Conservation (phyloP, 2,797 vertebrate species). For the Myripristis murdjan region DNA sequence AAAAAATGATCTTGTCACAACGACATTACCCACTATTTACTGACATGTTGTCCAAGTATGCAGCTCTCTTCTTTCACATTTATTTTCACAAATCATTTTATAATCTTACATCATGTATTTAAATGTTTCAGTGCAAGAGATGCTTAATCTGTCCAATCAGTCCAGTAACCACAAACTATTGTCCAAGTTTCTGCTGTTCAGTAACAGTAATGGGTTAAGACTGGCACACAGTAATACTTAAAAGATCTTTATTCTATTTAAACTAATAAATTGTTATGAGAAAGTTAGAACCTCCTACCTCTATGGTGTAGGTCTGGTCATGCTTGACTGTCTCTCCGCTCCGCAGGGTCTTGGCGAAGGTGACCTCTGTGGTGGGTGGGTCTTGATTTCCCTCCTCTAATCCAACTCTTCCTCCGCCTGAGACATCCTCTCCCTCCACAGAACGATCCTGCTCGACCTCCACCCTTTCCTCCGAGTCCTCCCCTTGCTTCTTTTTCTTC, state of each 20-base stretch:
- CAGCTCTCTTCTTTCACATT: no score
- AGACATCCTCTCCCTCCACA: constrained; percentile 76
- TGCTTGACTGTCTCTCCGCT: constrained; percentile 88
- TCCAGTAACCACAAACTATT: no score
- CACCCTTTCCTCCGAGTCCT: constrained; percentile 78
- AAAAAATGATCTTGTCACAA: no score
- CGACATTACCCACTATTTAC: no score
- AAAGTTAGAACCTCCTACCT: constrained; percentile 82
- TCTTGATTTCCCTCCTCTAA: constrained; percentile 69
- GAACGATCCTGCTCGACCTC: constrained; percentile 75
- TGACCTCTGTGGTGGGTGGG: constrained; percentile 84
- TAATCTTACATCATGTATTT: no score
- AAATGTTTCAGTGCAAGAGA: no score
- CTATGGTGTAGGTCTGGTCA: constrained; percentile 89
- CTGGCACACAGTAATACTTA: neutral
- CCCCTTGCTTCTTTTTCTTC: constrained; percentile 86
- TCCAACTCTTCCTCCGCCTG: constrained; percentile 53
- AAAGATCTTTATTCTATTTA: no score
- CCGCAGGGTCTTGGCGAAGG: constrained; percentile 83
- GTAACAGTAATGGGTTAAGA: neutral
- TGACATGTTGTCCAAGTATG: no score
- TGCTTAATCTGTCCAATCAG: no score
- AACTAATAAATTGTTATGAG: neutral
- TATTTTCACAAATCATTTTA: no score
- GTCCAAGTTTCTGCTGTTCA: neutral